Evolutionary conservation across 2,797 vertebrate species (phyloP), one percentile per base, ranked within the genome.

Genomic region (Lycodopsis pacificus): DNA sequence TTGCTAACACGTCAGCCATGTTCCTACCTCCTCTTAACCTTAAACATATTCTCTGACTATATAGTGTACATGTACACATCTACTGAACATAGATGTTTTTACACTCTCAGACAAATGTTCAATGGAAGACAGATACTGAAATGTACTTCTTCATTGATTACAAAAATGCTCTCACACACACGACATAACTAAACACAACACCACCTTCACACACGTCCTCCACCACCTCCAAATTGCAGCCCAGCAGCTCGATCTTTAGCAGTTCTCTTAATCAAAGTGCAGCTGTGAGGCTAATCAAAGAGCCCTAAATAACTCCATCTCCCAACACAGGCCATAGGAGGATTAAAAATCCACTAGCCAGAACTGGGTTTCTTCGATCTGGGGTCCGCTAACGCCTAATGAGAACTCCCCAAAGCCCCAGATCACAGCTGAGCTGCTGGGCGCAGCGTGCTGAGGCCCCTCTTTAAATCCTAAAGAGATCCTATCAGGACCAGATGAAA

Each of bases 261-360:
- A 97, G 95, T 98, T 97, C 95, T 96, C 94, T 95, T 96, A 98
- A 98, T 99, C 97, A 98, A 98, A 97, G 96, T 96, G 93, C 93
- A 95, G 95, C 94, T 86, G 94, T 94, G 95, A 96, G 95, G 96
- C 96, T 96, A 98, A 98, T 99, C 97, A 99, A 99, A 98, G 97
- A 95, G 95, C 96, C 86, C 97, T 97, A 98, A 98, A 97, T 98
- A 97, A 97, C 96, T 97, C 95, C 91, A 96, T 97, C 95, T 96
- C 95, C 96, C 94, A 97, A 96, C 96, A 97, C 94, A 95, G 93
- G 94, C 96, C 96, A 95, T 96, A 89, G 90, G 96, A 97, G 97
- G 98, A 99, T 99, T 99, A 99, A 98, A 99, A 98, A 98, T 98
- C 97, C 97, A 97, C 97, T 97, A 97, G 94, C 95, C 95, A 97